Percentiles rank a stretch among this genome's conserved stretches.
Conservation (phyloP, 2,888 invertebrate genomes). For the Microctonus brassicae region DNA sequence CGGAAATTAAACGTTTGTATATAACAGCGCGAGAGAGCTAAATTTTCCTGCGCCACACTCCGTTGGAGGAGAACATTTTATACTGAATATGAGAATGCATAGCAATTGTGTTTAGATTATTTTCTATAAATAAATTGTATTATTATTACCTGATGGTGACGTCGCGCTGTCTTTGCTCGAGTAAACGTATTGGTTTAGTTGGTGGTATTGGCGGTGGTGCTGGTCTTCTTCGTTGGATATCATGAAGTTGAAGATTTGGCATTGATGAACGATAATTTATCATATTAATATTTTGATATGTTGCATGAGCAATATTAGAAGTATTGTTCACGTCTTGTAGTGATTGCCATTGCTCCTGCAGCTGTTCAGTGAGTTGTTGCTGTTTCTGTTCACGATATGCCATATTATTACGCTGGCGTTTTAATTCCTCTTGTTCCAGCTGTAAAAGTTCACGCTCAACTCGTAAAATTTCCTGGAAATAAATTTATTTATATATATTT, state of each 20-base stretch:
- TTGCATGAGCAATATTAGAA: slow-evolving; percentile 46
- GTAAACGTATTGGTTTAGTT: slow-evolving; percentile 72
- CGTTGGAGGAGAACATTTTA: slow-evolving; percentile 39
- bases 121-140: slow-evolving; percentile 26
- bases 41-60: slow-evolving; percentile 31
- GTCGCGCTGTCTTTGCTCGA: slow-evolving; percentile 64
- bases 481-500: too few relatives aligned
- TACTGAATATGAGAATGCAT: slow-evolving; percentile 5
- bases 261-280: slow-evolving; percentile 73
- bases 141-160: slow-evolving; percentile 62
- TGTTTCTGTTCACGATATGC: slow-evolving; percentile 74
- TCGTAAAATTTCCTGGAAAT: slow-evolving; percentile 77
- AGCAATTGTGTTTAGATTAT: slow-evolving; percentile 20
- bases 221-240: slow-evolving; percentile 68
- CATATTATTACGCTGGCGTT: slow-evolving; percentile 81
- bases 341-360: slow-evolving; percentile 70
- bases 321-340: slow-evolving; percentile 74
- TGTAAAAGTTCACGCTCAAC: slow-evolving; percentile 85
- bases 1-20: slow-evolving; percentile 38
- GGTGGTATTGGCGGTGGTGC: slow-evolving; percentile 72
- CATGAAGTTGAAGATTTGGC: slow-evolving; percentile 73
- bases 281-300: slow-evolving; percentile 68
- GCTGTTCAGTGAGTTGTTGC: slow-evolving; percentile 63
- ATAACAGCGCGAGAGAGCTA: slow-evolving; percentile 12
- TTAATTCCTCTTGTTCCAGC: slow-evolving; percentile 82